Base-by-base conservation (phyloP, 2,113 vertebrate genomes). In the Pitta sordida region DNA sequence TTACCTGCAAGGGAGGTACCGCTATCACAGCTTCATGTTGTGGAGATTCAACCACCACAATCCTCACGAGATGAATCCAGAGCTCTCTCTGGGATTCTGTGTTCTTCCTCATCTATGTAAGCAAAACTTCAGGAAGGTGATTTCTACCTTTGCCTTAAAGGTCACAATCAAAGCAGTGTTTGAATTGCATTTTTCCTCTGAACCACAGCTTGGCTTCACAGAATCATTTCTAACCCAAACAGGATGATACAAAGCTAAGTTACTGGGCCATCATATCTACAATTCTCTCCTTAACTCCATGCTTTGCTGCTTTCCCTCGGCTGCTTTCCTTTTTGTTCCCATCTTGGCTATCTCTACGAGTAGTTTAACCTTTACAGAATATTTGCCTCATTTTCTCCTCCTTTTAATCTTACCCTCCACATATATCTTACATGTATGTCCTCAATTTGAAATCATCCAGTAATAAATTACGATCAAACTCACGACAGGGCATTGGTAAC, bases 271-370 rank as follows among this genome's bases (percentile, higher is more conserved):
- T 34, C 68, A 36, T 64, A 76, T 52, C 77, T 80, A 67, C 21
- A 79, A 8, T 92, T 94, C 48, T 85, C 37, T 56, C 70, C 83
- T 96, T 91, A 94, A 91, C 91, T 89, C 92, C 58, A 55, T 36
- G 44, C 64, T 86, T 90, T 95, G 58, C 83, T 83, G 77, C 78
- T 93, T 86, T 87, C 55, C 64, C 51, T 94, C 83, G 85, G 74
- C 83, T 62, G 55, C 60, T 73, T 59, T 60, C 63, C 34, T 52
- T 73, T 93, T 51, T 37, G 29, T 68, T 87, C 59, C 15, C 30
- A 74, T 39, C 75, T 76, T 51, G 1, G 36, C 53, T 83, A 67
- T 62, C 91, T 90, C 81, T 87, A 46, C 37, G 59, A 89, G 79
- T 7, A 62, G 56, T 30, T 62, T 51, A 82, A 85, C 70, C 75